Conservation (phyloP, 2,888 invertebrate species). For the Anoplius nigerrimus region DNA sequence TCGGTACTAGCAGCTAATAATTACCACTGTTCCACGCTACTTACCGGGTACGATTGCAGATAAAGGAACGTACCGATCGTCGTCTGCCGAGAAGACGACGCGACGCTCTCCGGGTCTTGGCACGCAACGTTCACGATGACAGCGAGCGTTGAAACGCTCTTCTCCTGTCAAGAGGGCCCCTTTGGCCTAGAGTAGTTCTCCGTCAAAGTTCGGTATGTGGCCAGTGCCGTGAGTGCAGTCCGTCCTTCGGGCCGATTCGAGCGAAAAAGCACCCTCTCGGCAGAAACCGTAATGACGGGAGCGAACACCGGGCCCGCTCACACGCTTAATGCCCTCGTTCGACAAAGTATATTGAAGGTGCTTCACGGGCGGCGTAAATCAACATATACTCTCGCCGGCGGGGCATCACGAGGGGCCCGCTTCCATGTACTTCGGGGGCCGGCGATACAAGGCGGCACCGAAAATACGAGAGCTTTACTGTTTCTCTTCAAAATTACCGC, state of each 20-base stretch:
- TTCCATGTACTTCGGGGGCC: conserved; percentile 21
- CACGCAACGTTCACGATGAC: no score
- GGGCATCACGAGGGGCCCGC: conserved; percentile 26
- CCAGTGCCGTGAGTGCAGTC: background rate
- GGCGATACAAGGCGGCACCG: background rate
- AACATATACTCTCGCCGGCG: conserved; percentile 39
- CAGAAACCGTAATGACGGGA: conserved; percentile 44
- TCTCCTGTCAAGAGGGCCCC: background rate
- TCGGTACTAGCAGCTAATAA: no score
- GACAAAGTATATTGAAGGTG: conserved; percentile 34
- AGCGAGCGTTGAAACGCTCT: background rate
- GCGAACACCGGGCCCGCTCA: conserved; percentile 39
- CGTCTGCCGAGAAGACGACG: no score
- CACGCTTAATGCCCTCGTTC: conserved; percentile 33
- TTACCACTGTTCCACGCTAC: no score
- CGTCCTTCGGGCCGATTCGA: conserved; percentile 11
- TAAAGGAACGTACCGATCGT: no score
- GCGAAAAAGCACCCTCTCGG: conserved; percentile 43
- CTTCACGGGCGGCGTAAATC: conserved; percentile 39
- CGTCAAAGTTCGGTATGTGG: background rate
- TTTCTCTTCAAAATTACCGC: conserved; percentile 3
- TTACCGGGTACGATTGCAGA: no score
- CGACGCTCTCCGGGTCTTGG: no score
- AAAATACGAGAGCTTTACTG: conserved; percentile 7
- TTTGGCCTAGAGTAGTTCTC: background rate